These are phyloP conservation scores for Thamnophis sirtalis DNA, from an alignment of 2,113 vertebrate genomes.

Conservation along the genomic window DNA sequence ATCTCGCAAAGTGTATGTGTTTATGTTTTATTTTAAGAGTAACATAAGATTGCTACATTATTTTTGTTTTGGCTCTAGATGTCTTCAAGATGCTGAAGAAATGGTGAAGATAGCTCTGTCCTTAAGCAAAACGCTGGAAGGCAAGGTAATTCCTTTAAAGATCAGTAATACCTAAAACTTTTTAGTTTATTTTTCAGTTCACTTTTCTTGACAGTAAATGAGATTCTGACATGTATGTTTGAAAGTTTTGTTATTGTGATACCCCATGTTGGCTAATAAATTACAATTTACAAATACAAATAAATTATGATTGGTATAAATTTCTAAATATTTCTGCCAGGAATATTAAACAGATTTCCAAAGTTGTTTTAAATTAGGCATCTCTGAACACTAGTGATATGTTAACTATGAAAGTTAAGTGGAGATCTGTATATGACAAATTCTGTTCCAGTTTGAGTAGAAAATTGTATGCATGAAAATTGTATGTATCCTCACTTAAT, in stretches of 20 bases:
- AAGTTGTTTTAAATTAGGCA: neutral
- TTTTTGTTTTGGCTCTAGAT: conserved; percentile 69
- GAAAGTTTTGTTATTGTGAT: neutral
- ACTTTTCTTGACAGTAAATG: neutral
- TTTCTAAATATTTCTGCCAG: neutral
- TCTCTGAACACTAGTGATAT: neutral
- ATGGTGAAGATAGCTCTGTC: conserved; percentile 81
- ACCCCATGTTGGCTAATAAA: neutral
- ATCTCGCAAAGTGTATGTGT: neutral
- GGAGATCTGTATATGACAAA: neutral
- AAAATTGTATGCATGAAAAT: neutral
- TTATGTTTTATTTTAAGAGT: neutral
- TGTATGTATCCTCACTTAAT: neutral
- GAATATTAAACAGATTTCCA: neutral
- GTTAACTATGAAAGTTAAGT: neutral
- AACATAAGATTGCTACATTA: neutral
- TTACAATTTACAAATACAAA: neutral
- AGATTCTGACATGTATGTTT: neutral
- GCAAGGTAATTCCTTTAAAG: conserved; percentile 72
- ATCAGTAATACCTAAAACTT: neutral
- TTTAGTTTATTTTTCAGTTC: neutral
- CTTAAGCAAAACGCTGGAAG: conserved; percentile 78
- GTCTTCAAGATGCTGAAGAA: conserved; percentile 85
- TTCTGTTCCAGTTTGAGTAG: neutral
- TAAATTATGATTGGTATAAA: neutral